Percentiles rank a stretch among this genome's conserved stretches.
Conservation (phyloP, 2,113 vertebrate genomes). For the Leptosomus discolor region DNA sequence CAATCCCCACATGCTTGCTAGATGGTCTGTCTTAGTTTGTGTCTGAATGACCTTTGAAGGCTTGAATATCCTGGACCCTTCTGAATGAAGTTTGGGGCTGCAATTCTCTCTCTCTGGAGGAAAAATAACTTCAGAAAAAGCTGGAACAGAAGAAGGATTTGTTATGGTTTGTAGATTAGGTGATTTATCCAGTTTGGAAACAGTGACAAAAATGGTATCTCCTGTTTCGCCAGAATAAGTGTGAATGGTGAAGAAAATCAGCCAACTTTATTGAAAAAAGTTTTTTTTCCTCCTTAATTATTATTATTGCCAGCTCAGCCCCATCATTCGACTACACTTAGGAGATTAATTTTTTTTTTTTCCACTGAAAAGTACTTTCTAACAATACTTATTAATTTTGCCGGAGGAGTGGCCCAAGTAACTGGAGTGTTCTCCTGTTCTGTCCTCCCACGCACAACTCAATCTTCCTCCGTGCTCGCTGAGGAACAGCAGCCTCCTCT, state of each 20-base stretch:
- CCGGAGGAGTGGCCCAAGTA: conserved; percentile 48
- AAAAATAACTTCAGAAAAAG: conserved; percentile 33
- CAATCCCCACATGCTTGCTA: background rate
- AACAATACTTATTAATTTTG: conserved; percentile 63
- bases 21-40: conserved; percentile 50
- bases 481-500: conserved; percentile 31
- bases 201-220: background rate
- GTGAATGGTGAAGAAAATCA: conserved; percentile 41
- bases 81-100: conserved; percentile 40
- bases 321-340: conserved; percentile 11
- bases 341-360: background rate
- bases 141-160: conserved; percentile 44
- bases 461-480: background rate
- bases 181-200: conserved; percentile 59
- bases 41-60: conserved; percentile 34
- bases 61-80: conserved; percentile 14
- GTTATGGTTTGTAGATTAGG: conserved; percentile 11
- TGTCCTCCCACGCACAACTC: conserved; percentile 55
- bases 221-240: conserved; percentile 7
- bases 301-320: conserved; percentile 26
- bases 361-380: conserved; percentile 20
- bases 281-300: conserved; percentile 1
- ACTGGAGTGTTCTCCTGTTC: conserved; percentile 55
- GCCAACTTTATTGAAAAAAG: conserved; percentile 13
- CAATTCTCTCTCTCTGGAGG: conserved; percentile 1